phyloP scores from a whole-genome alignment of 1,140 invertebrate species.

The Aphelinus atriplicis region DNA sequence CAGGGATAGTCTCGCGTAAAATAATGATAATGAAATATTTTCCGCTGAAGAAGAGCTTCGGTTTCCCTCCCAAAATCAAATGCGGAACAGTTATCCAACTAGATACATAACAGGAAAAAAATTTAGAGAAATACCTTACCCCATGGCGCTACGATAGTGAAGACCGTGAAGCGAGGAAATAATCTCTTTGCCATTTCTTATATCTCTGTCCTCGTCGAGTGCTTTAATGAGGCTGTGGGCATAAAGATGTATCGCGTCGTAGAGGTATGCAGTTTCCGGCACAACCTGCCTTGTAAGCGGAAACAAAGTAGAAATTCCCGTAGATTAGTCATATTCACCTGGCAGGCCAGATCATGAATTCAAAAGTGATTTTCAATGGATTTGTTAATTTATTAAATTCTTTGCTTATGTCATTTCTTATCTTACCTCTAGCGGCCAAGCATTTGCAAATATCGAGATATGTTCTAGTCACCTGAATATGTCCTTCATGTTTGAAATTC shows the following conservation, averaged over 20 bases:
- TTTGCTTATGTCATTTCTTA: no score
- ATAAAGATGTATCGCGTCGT: conserved; percentile 89
- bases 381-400: not conserved
- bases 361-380: no score
- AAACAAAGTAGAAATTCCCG: conserved; percentile 40
- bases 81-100: no score
- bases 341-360: not conserved
- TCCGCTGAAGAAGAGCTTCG: no score
- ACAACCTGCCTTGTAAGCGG: conserved; percentile 73
- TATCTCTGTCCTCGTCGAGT: conserved; percentile 72
- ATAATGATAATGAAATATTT: no score
- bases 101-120: no score
- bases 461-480: conserved; percentile 60
- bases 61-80: no score
- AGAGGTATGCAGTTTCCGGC: conserved; percentile 90
- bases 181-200: conserved; percentile 78
- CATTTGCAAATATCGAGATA: conserved; percentile 8
- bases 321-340: conserved; percentile 21
- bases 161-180: conserved; percentile 76
- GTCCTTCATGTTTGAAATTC: conserved; percentile 69
- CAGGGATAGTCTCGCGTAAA: no score
- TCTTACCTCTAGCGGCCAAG: not conserved
- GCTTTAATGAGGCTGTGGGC: conserved; percentile 77
- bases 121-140: conserved; percentile 68
- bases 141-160: conserved; percentile 86